Evolutionary conservation across 1,140 invertebrate species (phyloP), one percentile per base, ranked within the genome.

Genomic region (Teleogryllus occipitalis): DNA sequence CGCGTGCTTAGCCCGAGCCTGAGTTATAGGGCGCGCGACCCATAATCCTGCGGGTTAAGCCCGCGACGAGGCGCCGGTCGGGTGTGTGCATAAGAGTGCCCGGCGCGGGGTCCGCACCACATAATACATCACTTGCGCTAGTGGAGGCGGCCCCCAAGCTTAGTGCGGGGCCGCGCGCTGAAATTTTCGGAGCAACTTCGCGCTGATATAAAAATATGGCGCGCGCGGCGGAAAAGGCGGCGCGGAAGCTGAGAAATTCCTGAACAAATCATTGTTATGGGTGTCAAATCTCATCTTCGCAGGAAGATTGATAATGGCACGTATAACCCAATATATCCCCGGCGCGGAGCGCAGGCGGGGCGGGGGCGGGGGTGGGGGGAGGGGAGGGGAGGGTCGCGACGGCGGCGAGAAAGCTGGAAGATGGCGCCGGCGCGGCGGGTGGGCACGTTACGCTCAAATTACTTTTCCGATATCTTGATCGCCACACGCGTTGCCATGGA

Each of bases 191-290:
- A 10, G 54, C 10, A 65, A 65, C 10, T 65, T 65, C 54, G 54
- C 54, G 18, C 49, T 65, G 54, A 65, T 65, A 65, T 65, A 65
- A 65, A 65, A 65, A 65, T 65, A 65, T 18, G 54, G 18, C 54
- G 10, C 10, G 7, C 54, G 18, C 18, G 54, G 2, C 54, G 54
- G 18, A 65, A 7, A 65, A 65, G 0, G 54, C 2, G 0, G 54
- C 54, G 10, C 54, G 54, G 27, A 39, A 39, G 18, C 54, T 18
- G 18, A 65, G 54, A 7, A 10, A 65, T 65, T 65, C 18, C 18
- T 65, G 54, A 65, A 65, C 54, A 65, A 65, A 65, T 65, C 54
- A 65, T 65, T 65, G 54, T 65, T 65, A 65, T 65, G 54, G 54
- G 54, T 2, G 54, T 65, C 54, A 65, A 65, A 65, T 65, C 54